phyloP scores from a whole-genome alignment of 2,113 vertebrate species.

The Tragelaphus imberbis region DNA sequence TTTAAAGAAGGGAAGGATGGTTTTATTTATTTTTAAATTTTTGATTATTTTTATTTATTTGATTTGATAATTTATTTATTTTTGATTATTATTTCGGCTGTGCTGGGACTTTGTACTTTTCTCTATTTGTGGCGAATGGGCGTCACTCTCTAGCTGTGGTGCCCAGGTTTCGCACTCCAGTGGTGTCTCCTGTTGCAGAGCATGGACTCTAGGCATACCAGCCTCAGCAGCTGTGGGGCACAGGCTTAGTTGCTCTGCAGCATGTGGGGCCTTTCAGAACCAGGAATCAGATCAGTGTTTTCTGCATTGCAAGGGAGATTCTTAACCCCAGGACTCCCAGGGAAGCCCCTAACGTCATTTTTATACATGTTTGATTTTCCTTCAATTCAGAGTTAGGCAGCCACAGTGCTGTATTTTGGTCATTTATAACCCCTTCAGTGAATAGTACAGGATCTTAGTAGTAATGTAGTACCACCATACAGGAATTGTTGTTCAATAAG shows the following conservation, averaged over 20 bases:
- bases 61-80: background rate
- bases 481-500: background rate
- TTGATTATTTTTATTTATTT: background rate
- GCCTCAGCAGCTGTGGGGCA: background rate
- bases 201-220: rapidly evolving
- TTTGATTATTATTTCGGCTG: background rate
- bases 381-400: background rate
- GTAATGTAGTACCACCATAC: background rate
- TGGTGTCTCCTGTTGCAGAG: background rate
- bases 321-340: background rate
- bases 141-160: background rate
- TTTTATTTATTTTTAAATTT: background rate
- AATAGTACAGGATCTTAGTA: background rate
- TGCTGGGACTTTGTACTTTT: background rate
- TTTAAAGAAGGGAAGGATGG: background rate
- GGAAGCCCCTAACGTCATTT: background rate
- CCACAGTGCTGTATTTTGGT: background rate
- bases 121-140: background rate
- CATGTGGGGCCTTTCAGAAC: background rate
- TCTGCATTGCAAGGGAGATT: background rate
- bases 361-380: background rate
- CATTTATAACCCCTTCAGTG: background rate
- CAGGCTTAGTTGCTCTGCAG: background rate
- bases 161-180: background rate
- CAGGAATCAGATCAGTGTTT: background rate